Conservation (phyloP, 2,113 vertebrate genomes). For the Crotalus tigris region DNA sequence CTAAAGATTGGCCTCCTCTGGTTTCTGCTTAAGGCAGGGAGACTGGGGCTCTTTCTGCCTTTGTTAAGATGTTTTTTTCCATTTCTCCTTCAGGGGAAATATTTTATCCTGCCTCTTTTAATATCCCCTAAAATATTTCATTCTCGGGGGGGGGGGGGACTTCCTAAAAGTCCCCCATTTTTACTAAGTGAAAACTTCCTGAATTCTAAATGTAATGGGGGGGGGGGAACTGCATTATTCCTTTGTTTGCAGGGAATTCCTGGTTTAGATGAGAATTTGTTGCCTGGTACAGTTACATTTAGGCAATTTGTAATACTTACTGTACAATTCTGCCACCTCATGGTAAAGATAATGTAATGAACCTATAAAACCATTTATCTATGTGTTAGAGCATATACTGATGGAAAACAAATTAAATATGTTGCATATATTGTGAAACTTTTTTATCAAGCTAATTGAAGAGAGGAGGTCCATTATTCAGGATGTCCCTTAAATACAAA, state of each 20-base stretch:
- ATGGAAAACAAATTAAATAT: not conserved
- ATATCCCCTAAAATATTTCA: no score
- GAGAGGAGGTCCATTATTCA: not conserved
- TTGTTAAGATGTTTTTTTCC: no score
- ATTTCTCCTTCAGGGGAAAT: no score
- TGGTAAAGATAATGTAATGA: not conserved
- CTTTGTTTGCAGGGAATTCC: not conserved
- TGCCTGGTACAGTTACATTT: not conserved
- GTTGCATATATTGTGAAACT: not conserved
- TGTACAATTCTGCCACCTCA: not conserved
- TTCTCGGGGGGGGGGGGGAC: no score
- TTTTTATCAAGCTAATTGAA: not conserved
- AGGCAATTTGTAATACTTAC: not conserved
- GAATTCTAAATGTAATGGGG: not conserved
- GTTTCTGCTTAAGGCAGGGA: no score
- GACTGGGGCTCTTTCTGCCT: no score
- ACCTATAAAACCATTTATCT: not conserved
- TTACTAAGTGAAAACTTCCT: not conserved
- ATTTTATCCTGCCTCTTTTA: no score
- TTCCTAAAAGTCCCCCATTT: no score
- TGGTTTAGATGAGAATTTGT: not conserved
- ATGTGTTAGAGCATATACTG: not conserved
- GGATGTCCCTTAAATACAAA: not conserved
- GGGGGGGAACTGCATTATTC: not conserved
- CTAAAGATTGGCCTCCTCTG: no score